These are phyloP conservation scores for Xanthorhoe designata DNA, from an alignment of 2,888 invertebrate genomes.

Conservation along the genomic window DNA sequence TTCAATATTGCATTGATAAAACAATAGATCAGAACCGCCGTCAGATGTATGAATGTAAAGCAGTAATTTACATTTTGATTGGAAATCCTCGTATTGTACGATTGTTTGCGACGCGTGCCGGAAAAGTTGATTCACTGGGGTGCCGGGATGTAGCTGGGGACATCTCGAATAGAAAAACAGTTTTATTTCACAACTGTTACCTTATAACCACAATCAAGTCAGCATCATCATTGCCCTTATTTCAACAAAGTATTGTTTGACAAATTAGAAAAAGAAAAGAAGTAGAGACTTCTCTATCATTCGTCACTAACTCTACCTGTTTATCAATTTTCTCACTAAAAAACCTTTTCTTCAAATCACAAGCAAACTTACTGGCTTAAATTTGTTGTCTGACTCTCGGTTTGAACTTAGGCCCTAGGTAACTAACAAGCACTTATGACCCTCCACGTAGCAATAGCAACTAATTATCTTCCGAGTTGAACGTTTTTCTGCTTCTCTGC, in stretches of 20 bases:
- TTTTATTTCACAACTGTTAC: not conserved
- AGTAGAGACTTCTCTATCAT: too few relatives aligned
- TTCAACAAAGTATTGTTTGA: too few relatives aligned
- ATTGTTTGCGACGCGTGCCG: slow-evolving; percentile 50
- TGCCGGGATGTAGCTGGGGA: slow-evolving; percentile 44
- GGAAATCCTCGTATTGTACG: slow-evolving; percentile 62
- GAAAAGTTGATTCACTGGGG: slow-evolving; percentile 60
- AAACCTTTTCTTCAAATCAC: not conserved
- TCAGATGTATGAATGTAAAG: slow-evolving; percentile 58
- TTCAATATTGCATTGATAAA: slow-evolving; percentile 28
- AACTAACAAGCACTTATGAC: slow-evolving; percentile 30
- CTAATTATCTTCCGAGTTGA: slow-evolving; percentile 27
- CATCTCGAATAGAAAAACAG: slow-evolving; percentile 11
- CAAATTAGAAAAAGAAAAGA: too few relatives aligned
- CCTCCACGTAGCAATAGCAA: slow-evolving; percentile 30
- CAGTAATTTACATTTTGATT: slow-evolving; percentile 79
- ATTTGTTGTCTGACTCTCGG: slow-evolving; percentile 16
- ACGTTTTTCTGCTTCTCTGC: slow-evolving; percentile 19
- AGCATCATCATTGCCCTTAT: too few relatives aligned
- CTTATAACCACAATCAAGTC: too few relatives aligned
- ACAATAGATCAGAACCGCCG: slow-evolving; percentile 29
- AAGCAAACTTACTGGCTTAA: slow-evolving; percentile 7
- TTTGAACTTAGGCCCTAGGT: slow-evolving; percentile 33
- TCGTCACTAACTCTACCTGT: too few relatives aligned
- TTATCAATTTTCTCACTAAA: too few relatives aligned